These are phyloP conservation scores for Aythya baeri DNA, from an alignment of 2,113 vertebrate genomes.

Conservation along the genomic window DNA sequence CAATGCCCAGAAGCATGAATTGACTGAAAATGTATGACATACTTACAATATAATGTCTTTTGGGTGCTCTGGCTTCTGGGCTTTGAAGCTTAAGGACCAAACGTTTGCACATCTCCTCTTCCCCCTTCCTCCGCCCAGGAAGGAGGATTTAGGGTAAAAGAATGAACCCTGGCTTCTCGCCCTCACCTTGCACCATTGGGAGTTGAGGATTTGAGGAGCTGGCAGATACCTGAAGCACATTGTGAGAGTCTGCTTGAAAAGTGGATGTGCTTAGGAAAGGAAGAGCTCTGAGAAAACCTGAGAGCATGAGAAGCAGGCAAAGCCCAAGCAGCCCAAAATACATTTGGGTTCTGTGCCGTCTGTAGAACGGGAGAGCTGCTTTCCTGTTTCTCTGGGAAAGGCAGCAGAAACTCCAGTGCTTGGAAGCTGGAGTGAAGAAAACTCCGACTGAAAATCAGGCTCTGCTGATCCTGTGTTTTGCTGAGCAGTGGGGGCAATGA, in stretches of 20 bases:
- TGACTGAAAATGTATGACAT: conserved; percentile 31
- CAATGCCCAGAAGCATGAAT: conserved; percentile 58
- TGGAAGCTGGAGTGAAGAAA: not conserved
- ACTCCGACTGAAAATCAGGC: not conserved
- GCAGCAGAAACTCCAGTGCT: not conserved
- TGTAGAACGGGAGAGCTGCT: rapidly evolving
- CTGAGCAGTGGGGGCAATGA: not conserved
- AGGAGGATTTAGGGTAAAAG: not conserved
- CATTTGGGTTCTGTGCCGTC: rapidly evolving
- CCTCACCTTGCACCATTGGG: not conserved
- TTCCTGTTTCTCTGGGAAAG: not conserved
- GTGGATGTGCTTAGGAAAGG: not conserved
- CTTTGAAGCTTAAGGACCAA: not conserved
- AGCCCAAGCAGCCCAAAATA: rapidly evolving
- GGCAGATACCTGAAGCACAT: rapidly evolving
- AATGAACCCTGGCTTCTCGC: not conserved
- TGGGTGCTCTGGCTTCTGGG: not conserved
- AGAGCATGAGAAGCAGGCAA: rapidly evolving
- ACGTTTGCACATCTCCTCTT: not conserved
- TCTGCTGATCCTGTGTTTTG: not conserved
- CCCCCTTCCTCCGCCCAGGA: not conserved
- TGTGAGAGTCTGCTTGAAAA: not conserved
- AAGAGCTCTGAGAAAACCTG: rapidly evolving
- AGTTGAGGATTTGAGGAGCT: not conserved
- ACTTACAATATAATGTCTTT: not conserved